These are phyloP conservation scores for Drosophila nr. perissopoda DNA, from an alignment of 2,888 invertebrate species.

Conservation along the genomic window DNA sequence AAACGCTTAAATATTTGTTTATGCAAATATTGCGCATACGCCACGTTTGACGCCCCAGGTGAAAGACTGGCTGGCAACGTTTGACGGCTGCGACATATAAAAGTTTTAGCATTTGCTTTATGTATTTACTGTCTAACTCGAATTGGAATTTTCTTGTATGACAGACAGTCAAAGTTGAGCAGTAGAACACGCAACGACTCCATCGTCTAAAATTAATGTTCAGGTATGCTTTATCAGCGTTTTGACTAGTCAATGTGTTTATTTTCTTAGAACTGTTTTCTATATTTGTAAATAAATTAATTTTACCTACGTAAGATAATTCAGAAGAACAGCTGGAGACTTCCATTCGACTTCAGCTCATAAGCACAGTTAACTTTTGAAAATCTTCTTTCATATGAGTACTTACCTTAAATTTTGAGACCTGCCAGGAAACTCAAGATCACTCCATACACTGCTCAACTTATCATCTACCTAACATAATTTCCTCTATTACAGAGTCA, in stretches of 20 bases:
- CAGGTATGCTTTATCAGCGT: not conserved
- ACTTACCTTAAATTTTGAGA: not conserved
- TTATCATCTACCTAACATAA: not conserved
- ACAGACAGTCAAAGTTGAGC: slow-evolving; percentile 10
- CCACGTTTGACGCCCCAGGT: slow-evolving; percentile 55
- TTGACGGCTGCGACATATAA: slow-evolving; percentile 33
- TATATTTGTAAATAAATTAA: not conserved
- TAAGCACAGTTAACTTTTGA: not conserved
- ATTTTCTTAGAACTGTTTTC: not conserved
- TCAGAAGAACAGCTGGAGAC: not conserved
- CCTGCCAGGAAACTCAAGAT: not conserved
- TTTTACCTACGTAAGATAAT: not conserved
- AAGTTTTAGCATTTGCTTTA: slow-evolving; percentile 34
- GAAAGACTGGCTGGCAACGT: slow-evolving; percentile 32
- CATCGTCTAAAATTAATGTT: not conserved
- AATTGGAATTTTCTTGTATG: slow-evolving; percentile 16
- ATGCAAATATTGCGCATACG: slow-evolving; percentile 65
- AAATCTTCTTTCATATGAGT: not conserved
- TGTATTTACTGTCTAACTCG: slow-evolving; percentile 41
- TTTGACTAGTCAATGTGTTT: not conserved
- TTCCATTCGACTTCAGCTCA: not conserved
- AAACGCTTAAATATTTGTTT: slow-evolving; percentile 53
- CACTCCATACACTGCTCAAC: not conserved
- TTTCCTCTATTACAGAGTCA: not conserved
- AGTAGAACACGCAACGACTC: not conserved